phyloP scores from a whole-genome alignment of 2,888 invertebrate species.

The Amphimallon solstitiale region DNA sequence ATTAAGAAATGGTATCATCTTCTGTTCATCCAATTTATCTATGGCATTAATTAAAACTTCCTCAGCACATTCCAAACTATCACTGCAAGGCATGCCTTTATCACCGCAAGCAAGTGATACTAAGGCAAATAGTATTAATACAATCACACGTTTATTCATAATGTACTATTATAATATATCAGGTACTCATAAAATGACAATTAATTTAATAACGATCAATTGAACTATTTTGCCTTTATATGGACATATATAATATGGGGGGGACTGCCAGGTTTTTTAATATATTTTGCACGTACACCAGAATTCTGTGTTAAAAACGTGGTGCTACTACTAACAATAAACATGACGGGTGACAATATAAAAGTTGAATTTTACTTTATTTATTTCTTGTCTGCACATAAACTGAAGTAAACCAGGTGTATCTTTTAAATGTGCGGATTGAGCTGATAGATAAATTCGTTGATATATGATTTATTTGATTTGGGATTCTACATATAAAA shows the following conservation, averaged over 20 bases:
- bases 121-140: constrained; percentile 29
- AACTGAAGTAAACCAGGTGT: no score
- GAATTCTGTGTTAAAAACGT: constrained; percentile 56
- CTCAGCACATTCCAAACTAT: constrained; percentile 58
- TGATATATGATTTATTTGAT: no score
- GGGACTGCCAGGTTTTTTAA: constrained; percentile 46
- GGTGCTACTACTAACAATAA: constrained; percentile 58
- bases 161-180: constrained; percentile 27
- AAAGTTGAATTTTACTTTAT: neutral
- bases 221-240: constrained; percentile 45
- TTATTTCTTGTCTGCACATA: no score
- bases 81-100: constrained; percentile 51
- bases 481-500: no score
- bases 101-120: neutral
- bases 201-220: constrained; percentile 36
- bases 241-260: constrained; percentile 45
- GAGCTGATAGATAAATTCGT: neutral
- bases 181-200: constrained; percentile 32
- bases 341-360: neutral
- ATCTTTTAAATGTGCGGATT: no score
- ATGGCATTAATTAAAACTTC: constrained; percentile 63
- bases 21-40: constrained; percentile 63
- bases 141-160: constrained; percentile 45
- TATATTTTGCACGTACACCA: constrained; percentile 56
- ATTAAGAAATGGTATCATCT: constrained; percentile 61